These are phyloP conservation scores for Pyrgilauda ruficollis DNA, from an alignment of 2,113 vertebrate species.

Conservation along the genomic window DNA sequence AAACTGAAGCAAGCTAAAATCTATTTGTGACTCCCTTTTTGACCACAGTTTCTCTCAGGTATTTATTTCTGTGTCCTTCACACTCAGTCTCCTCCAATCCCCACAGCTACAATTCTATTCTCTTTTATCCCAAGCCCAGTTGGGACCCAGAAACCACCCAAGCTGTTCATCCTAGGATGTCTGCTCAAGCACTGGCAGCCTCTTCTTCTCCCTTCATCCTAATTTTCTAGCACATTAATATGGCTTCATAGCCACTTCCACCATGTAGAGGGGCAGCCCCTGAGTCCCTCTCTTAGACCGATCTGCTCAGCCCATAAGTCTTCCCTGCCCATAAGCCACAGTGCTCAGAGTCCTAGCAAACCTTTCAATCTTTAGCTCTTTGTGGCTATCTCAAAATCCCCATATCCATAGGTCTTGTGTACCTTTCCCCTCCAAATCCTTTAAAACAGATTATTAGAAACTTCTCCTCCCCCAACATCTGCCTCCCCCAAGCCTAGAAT, in stretches of 20 bases:
- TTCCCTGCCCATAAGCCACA: not conserved
- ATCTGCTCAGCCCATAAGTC: not conserved
- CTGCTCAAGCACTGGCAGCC: not conserved
- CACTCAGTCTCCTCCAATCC: not conserved
- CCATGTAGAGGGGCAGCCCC: not conserved
- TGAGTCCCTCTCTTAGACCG: rapidly evolving
- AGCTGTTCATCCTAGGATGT: not conserved
- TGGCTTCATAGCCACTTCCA: not conserved
- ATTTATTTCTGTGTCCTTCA: not conserved
- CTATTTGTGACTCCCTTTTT: not conserved
- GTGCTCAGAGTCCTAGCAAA: not conserved
- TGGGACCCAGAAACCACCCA: not conserved
- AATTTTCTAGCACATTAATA: not conserved
- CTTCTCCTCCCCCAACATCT: not conserved
- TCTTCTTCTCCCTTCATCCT: not conserved
- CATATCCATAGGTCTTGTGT: rapidly evolving
- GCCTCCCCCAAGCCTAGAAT: rapidly evolving
- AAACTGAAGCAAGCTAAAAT: not conserved
- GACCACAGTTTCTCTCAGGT: not conserved
- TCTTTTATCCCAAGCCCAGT: not conserved
- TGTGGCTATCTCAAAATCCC: not conserved
- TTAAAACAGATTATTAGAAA: not conserved
- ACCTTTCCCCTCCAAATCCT: not conserved
- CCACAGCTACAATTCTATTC: not conserved
- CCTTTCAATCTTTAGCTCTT: not conserved